Percentiles rank a stretch among this genome's conserved stretches.
Evolutionary conservation across 1,140 invertebrate genomes (phyloP).

Genomic region (Hirudo medicinalis): DNA sequence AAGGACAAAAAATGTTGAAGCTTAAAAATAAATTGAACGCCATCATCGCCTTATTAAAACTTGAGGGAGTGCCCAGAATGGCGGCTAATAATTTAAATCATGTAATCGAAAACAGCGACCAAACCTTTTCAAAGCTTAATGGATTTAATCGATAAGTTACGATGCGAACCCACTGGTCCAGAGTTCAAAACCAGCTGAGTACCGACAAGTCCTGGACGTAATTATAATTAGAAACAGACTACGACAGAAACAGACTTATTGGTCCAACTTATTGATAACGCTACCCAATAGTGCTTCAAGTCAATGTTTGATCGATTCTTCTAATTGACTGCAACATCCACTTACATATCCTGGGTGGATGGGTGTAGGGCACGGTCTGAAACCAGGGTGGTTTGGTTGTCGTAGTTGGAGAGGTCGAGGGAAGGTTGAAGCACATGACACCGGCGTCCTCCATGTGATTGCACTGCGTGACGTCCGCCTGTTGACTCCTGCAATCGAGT

Average conservation of each 20-base stretch:
- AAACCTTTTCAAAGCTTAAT: neutral
- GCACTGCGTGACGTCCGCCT: slow-evolving; percentile 58
- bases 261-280: too few species aligned
- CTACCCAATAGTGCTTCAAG: too few species aligned
- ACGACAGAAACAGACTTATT: too few species aligned
- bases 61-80: too few species aligned
- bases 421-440: slow-evolving; percentile 16
- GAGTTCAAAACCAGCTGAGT: neutral
- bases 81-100: too few species aligned
- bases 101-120: too few species aligned
- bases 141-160: neutral
- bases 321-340: neutral
- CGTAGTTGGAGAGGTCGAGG: slow-evolving; percentile 13
- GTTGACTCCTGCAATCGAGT: slow-evolving; percentile 60
- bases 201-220: neutral
- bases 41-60: too few species aligned
- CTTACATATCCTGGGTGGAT: slow-evolving; percentile 22
- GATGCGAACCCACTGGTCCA: neutral
- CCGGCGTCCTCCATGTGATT: slow-evolving; percentile 21
- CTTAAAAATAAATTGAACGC: too few species aligned
- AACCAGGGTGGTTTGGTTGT: neutral
- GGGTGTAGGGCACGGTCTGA: slow-evolving; percentile 13
- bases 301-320: too few species aligned
- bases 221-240: neutral
- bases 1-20: too few species aligned